Base-by-base conservation (phyloP, 2,113 vertebrate genomes). In the Syngnathus typhle region DNA sequence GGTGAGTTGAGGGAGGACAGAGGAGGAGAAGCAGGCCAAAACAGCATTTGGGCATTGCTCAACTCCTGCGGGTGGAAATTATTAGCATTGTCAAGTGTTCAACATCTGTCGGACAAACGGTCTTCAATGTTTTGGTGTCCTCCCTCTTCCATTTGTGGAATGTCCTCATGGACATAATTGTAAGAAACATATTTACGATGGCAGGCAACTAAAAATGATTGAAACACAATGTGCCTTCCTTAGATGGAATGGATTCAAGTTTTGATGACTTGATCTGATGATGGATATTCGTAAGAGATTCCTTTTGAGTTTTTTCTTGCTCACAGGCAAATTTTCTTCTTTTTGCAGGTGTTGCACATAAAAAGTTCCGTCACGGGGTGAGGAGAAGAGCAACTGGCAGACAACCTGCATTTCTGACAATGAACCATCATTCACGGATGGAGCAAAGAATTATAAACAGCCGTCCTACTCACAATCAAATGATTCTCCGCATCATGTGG, bases 261-360 rank as follows among this genome's bases (percentile, higher is more conserved):
- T 55, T 23, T 32, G 54, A 27, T 55, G 3, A 32, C 51, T 21
- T 21, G 10, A 38, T 38, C n/a, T 19, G 36, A 19, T 60, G 7
- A 19, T 16, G 1, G 36, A 61, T 61, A 38, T 12, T 21, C 9
- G 36, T 18, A 4, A 37, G 54, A 60, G 10, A 12, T 19, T 41
- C 13, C n/a, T 60, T 12, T 16, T 5, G 38, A 23, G 39, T 41
- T 15, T 1, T 32, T 12, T 44, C 5, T 61, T 38, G 56, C 36
- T 44, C 60, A 44, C 60, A 44, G 19, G 60, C 60, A 43, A 51
- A 68, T 38, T 37, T 21, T 12, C 54, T 54, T 16, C 64, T 39
- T 23, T 51, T 43, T 61, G 62, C 65, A 71, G 68, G 63, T 71
- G 60, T 43, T 43, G 60, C 60, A 64, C 65, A 71, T 56, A 66